Conservation (phyloP, 2,797 vertebrate genomes). For the Pampus argenteus region DNA sequence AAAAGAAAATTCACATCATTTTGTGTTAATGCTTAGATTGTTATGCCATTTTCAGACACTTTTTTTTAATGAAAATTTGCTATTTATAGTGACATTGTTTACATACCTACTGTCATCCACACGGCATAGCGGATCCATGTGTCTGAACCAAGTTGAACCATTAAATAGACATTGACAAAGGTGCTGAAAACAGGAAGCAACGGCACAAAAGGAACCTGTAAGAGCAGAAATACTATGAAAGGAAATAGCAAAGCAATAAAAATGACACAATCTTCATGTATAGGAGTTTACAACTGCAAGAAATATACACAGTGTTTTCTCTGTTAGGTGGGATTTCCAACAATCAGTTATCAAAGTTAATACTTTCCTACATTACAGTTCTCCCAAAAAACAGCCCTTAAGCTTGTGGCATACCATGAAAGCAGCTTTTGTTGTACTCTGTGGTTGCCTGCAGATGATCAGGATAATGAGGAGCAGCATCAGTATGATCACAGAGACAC, state of each 20-base stretch:
- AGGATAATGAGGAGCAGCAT: conserved; percentile 71
- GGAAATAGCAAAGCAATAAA: conserved; percentile 1
- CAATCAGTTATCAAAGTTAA: background rate
- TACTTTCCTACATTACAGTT: background rate
- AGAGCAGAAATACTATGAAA: background rate
- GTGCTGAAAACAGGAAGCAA: conserved; percentile 79
- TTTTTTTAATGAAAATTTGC: background rate
- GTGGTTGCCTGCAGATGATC: conserved; percentile 89
- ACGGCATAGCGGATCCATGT: conserved; percentile 84
- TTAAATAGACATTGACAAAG: conserved; percentile 81
- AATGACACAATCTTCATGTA: background rate
- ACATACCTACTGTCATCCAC: conserved; percentile 78
- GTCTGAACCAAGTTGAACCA: conserved; percentile 80
- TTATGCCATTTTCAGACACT: background rate
- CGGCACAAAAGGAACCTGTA: conserved; percentile 77
- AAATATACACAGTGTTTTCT: background rate
- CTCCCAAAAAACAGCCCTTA: background rate
- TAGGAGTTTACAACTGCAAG: background rate
- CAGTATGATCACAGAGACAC: conserved; percentile 72
- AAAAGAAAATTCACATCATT: conserved; percentile 9
- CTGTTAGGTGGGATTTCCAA: background rate
- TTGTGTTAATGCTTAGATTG: background rate
- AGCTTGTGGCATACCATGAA: conserved; percentile 84
- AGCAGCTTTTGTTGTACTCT: conserved; percentile 80
- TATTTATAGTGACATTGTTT: background rate